Conservation (phyloP, 2,797 vertebrate genomes). For the Onychomys torridus region DNA sequence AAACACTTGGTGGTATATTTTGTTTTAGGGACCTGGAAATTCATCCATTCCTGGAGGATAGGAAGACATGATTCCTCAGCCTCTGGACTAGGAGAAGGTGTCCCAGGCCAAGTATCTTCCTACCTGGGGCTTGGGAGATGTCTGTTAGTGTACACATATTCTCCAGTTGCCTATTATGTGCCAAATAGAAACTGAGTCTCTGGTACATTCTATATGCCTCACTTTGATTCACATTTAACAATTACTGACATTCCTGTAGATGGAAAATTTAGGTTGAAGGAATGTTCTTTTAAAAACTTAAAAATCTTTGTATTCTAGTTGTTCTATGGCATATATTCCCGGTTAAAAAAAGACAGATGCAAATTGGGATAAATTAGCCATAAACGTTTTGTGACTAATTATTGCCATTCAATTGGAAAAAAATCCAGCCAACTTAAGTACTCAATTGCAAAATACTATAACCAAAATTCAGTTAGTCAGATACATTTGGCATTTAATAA, state of each 20-base stretch:
- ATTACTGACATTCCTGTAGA: background rate
- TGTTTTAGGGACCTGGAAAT: background rate
- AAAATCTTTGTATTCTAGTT: background rate
- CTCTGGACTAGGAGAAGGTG: background rate
- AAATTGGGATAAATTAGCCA: background rate
- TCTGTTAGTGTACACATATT: background rate
- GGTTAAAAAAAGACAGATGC: background rate
- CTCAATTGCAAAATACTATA: background rate
- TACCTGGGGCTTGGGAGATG: background rate
- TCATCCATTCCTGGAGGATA: background rate
- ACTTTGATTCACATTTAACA: background rate
- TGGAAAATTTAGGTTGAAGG: background rate
- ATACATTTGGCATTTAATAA: background rate
- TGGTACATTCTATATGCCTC: background rate
- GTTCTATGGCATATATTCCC: background rate
- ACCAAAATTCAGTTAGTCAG: background rate
- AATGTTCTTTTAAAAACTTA: background rate
- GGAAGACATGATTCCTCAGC: background rate
- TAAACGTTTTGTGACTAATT: conserved; percentile 10
- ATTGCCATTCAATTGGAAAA: conserved; percentile 17
- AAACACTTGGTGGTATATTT: background rate
- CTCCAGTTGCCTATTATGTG: background rate
- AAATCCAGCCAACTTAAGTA: conserved; percentile 27
- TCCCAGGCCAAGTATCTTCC: background rate
- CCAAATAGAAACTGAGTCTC: background rate